These are phyloP conservation scores for Tribolium freemani DNA, from an alignment of 2,888 invertebrate species.

Conservation along the genomic window DNA sequence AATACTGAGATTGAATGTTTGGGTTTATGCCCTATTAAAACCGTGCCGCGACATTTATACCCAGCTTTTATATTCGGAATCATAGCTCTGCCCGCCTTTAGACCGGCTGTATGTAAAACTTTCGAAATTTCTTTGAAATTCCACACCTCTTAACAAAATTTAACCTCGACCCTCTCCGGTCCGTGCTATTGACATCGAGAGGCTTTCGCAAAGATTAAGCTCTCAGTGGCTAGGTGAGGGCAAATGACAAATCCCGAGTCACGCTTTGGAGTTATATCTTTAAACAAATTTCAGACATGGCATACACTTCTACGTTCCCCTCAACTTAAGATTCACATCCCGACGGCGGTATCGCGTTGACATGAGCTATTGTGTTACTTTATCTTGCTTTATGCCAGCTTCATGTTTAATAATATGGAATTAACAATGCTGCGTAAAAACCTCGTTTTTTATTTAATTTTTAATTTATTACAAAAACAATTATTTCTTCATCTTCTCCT, in stretches of 20 bases:
- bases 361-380: slow-evolving; percentile 27
- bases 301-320: slow-evolving; percentile 4
- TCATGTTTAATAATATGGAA: slow-evolving; percentile 27
- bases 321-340: slow-evolving; percentile 20
- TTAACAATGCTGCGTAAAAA: slow-evolving; percentile 9
- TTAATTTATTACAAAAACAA: too few relatives aligned
- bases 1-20: slow-evolving; percentile 51
- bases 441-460: not conserved
- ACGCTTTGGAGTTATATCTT: slow-evolving; percentile 18
- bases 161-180: not conserved
- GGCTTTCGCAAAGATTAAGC: slow-evolving; percentile 3
- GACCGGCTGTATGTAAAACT: slow-evolving; percentile 3
- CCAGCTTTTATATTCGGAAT: slow-evolving; percentile 43
- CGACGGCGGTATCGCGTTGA: slow-evolving; percentile 10
- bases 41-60: slow-evolving; percentile 46
- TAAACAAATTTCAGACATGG: slow-evolving; percentile 17
- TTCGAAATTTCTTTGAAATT: slow-evolving; percentile 16
- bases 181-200: slow-evolving; percentile 1
- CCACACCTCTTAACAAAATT: slow-evolving; percentile 5
- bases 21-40: slow-evolving; percentile 51
- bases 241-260: slow-evolving; percentile 15
- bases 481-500: too few relatives aligned
- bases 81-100: slow-evolving; percentile 16
- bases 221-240: not conserved
- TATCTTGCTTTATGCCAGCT: slow-evolving; percentile 27